A percentile compares a stretch with the other conserved stretches of the same genome.
phyloP scores from a whole-genome alignment of 2,113 vertebrate species.

The Phalacrocorax aristotelis region DNA sequence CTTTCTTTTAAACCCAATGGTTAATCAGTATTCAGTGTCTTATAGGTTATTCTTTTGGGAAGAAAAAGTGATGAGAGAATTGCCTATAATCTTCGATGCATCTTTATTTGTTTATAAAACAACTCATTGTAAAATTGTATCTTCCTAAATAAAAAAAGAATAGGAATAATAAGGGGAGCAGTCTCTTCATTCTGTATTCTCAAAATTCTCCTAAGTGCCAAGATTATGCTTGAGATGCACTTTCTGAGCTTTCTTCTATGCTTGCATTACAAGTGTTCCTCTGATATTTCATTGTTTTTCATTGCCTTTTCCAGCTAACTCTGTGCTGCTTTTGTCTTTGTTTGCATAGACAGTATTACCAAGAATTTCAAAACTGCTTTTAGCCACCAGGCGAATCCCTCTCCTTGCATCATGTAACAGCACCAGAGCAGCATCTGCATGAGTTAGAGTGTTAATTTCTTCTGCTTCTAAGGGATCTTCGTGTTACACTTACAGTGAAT shows the following conservation, averaged over 20 bases:
- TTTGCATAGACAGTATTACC: background rate
- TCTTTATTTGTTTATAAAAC: constrained; percentile 9
- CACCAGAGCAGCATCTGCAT: background rate
- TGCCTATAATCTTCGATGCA: background rate
- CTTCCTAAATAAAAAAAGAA: background rate
- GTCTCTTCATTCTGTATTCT: background rate
- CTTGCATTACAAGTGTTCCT: background rate
- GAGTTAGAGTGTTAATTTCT: background rate
- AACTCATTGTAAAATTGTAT: background rate
- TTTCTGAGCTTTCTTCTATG: background rate
- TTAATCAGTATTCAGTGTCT: background rate
- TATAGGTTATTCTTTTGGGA: background rate
- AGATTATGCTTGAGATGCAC: background rate
- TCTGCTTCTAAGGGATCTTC: background rate
- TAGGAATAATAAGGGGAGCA: background rate
- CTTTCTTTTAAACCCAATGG: background rate
- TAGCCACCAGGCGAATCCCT: background rate
- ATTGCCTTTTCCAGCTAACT: background rate
- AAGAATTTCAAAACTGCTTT: background rate
- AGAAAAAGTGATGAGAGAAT: background rate
- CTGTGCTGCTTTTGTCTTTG: background rate
- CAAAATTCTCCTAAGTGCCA: background rate
- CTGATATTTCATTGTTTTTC: background rate
- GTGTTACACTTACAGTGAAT: background rate
- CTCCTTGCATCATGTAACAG: background rate